Percentiles rank a stretch among this genome's conserved stretches.
Conservation (phyloP, 2,888 invertebrate species). For the Colostygia pectinataria region DNA sequence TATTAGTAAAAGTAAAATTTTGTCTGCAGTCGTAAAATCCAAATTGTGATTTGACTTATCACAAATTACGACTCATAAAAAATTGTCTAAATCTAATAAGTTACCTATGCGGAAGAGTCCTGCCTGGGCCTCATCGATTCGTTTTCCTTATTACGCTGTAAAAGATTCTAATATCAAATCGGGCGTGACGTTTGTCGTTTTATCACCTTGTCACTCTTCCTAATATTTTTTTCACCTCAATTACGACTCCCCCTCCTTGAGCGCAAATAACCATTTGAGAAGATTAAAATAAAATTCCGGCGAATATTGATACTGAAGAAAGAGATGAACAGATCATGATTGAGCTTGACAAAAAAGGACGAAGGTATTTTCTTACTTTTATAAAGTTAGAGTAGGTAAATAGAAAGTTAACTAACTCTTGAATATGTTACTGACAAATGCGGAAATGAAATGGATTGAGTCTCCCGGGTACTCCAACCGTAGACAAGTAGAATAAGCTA, state of each 20-base stretch:
- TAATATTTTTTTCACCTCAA: slow-evolving; percentile 71
- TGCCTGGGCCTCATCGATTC: slow-evolving; percentile 46
- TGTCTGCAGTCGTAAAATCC: slow-evolving; percentile 6
- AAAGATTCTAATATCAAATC: slow-evolving; percentile 72
- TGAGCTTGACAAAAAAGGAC: slow-evolving; percentile 36
- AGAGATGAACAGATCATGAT: slow-evolving; percentile 41
- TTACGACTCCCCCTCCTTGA: slow-evolving; percentile 65
- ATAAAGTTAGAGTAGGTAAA: slow-evolving; percentile 33
- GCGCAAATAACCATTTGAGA: slow-evolving; percentile 67
- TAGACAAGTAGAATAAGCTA: slow-evolving; percentile 22
- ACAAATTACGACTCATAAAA: slow-evolving; percentile 33
- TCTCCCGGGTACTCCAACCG: slow-evolving; percentile 26
- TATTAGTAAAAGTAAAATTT: no score
- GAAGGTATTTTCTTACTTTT: slow-evolving; percentile 31
- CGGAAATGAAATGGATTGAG: slow-evolving; percentile 28
- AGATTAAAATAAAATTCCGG: slow-evolving; percentile 68
- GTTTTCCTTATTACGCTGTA: slow-evolving; percentile 65
- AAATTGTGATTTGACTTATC: slow-evolving; percentile 10
- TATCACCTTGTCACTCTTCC: slow-evolving; percentile 74
- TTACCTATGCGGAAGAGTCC: slow-evolving; percentile 44
- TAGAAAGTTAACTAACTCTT: slow-evolving; percentile 35
- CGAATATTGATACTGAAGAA: slow-evolving; percentile 61
- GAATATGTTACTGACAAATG: slow-evolving; percentile 31
- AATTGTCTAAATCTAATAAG: slow-evolving; percentile 55
- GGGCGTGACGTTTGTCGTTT: slow-evolving; percentile 73